Conservation (phyloP, 2,113 vertebrate species). For the Alethe diademata region DNA sequence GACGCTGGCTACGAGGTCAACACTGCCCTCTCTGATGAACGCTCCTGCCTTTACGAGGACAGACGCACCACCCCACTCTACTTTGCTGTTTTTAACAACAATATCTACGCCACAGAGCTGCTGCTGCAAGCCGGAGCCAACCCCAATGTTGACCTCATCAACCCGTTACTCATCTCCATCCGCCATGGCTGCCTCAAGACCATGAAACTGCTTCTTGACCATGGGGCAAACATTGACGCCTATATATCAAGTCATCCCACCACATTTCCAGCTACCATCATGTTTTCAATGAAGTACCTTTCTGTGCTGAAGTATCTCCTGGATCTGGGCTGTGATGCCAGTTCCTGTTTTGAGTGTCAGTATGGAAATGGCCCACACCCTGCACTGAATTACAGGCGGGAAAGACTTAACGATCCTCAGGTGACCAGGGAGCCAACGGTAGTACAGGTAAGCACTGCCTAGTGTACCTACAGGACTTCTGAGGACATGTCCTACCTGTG, state of each 20-base stretch:
- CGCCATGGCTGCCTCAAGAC: conserved; percentile 82
- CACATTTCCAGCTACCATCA: conserved; percentile 86
- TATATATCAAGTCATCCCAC: conserved; percentile 80
- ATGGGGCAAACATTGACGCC: conserved; percentile 84
- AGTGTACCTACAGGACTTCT: neutral
- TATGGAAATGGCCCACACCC: conserved; percentile 82
- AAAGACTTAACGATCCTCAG: conserved; percentile 52
- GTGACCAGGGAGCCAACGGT: conserved; percentile 49
- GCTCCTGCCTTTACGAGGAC: conserved; percentile 87
- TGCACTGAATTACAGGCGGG: conserved; percentile 58
- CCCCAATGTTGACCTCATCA: conserved; percentile 89
- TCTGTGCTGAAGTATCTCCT: conserved; percentile 86
- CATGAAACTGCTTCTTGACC: conserved; percentile 85
- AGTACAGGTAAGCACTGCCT: conserved; percentile 73
- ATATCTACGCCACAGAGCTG: conserved; percentile 77
- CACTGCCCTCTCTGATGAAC: conserved; percentile 79
- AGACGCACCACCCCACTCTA: conserved; percentile 86
- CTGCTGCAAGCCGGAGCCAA: conserved; percentile 86
- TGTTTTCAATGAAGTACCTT: conserved; percentile 86
- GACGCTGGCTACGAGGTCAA: conserved; percentile 88
- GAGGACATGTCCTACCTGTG: neutral
- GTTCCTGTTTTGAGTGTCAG: conserved; percentile 85
- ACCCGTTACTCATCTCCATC: conserved; percentile 88
- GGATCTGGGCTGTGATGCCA: conserved; percentile 84
- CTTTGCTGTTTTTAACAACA: conserved; percentile 87